Evolutionary conservation across 2,797 vertebrate genomes (phyloP).

Genomic region (Toxotes lorentzi): DNA sequence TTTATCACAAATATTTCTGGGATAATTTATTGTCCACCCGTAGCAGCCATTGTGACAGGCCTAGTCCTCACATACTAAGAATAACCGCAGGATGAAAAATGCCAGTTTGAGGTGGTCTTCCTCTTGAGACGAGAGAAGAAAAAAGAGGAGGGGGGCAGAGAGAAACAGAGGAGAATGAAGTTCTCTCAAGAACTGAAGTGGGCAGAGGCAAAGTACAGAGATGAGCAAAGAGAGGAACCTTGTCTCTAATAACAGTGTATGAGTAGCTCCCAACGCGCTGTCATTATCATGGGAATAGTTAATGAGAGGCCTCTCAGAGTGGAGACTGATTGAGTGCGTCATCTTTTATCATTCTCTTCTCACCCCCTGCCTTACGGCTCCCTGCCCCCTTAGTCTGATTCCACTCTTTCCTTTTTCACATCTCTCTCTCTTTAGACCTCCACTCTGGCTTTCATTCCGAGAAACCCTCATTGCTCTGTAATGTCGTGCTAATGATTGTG

Average conservation of each 20-base stretch:
- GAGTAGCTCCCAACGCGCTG: constrained; percentile 43
- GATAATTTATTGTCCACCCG: no score
- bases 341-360: constrained; percentile 47
- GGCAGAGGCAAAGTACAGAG: constrained; percentile 27
- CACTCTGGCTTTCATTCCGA: constrained; percentile 20
- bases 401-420: constrained; percentile 26
- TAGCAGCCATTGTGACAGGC: no score
- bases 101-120: constrained; percentile 22
- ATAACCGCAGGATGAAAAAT: constrained; percentile 13
- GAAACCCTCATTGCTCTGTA: constrained; percentile 25
- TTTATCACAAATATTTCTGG: no score
- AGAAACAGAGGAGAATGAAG: constrained; percentile 4
- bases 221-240: constrained; percentile 29
- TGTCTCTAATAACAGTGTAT: constrained; percentile 55
- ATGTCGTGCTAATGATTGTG: constrained; percentile 50
- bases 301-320: constrained; percentile 60
- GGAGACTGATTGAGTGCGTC: constrained; percentile 61
- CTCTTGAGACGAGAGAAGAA: constrained; percentile 18
- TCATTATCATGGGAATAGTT: constrained; percentile 53
- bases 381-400: constrained; percentile 31
- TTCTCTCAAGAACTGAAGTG: constrained; percentile 43
- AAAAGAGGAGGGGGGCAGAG: background rate
- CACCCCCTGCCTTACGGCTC: constrained; percentile 17
- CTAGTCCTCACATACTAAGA: background rate
- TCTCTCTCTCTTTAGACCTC: constrained; percentile 25